Conservation (phyloP, 2,113 vertebrate genomes). For the Origma solitaria region DNA sequence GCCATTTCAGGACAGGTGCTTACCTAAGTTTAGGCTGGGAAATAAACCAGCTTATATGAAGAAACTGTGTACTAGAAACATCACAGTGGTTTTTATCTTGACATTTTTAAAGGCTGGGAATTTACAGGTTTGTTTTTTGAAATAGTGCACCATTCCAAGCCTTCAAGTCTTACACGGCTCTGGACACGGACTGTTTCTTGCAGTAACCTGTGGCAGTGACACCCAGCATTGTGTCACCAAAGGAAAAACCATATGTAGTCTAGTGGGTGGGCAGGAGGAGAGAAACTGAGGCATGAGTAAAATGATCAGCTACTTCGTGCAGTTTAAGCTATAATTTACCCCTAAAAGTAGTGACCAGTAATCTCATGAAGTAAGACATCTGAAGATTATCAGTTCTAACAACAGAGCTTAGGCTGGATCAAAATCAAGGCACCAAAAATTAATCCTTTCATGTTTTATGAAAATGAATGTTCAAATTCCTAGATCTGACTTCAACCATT, state of each 20-base stretch:
- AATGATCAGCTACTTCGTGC: background rate
- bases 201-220: background rate
- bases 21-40: background rate
- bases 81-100: background rate
- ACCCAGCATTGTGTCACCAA: background rate
- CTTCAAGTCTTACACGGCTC: background rate
- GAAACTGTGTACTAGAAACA: background rate
- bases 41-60: background rate
- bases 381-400: background rate
- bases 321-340: background rate
- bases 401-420: background rate
- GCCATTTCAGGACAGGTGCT: background rate
- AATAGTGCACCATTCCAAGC: background rate
- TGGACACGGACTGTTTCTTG: background rate
- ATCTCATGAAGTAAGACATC: background rate
- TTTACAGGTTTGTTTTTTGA: background rate
- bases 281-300: background rate
- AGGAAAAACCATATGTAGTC: background rate
- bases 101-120: background rate
- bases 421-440: background rate
- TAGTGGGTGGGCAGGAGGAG: background rate
- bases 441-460: background rate
- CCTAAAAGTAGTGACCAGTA: background rate
- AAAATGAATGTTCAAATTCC: background rate
- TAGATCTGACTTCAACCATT: background rate